Conservation (phyloP, 1,140 invertebrate genomes). For the Pachypeltis micranthus region DNA sequence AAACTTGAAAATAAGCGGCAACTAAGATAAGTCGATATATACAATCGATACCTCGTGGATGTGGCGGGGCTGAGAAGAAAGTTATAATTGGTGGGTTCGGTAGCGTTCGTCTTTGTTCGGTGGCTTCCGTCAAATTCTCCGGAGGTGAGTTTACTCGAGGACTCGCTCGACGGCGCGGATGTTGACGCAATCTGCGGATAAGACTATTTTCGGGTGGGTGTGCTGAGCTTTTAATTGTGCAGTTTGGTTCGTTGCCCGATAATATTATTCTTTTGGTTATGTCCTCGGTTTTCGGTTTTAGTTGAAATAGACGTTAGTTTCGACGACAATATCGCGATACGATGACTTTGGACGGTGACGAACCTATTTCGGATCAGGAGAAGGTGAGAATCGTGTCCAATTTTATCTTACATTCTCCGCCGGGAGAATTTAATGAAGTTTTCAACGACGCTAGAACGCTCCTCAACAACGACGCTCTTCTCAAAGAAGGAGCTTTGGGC, state of each 20-base stretch:
- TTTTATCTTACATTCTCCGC: constrained; percentile 96
- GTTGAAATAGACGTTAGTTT: background rate
- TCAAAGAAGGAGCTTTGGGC: constrained; percentile 85
- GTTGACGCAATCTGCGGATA: background rate
- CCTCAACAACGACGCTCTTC: constrained; percentile 86
- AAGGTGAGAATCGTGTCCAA: constrained; percentile 92
- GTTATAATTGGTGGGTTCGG: no score
- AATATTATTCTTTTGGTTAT: background rate
- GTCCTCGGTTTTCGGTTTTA: background rate
- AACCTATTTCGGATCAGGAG: constrained; percentile 73
- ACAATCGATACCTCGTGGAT: no score
- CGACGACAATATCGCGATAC: constrained; percentile 23
- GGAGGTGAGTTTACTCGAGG: background rate
- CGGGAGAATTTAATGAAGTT: constrained; percentile 99
- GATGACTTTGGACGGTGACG: constrained; percentile 51
- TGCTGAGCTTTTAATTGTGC: background rate
- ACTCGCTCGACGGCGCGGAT: background rate
- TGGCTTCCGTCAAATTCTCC: background rate
- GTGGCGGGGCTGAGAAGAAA: no score
- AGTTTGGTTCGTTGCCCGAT: background rate
- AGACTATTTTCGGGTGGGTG: background rate
- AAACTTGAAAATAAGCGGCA: no score
- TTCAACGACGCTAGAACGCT: constrained; percentile 97
- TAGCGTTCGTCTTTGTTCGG: background rate
- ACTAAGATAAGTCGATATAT: no score